Conservation (phyloP, 2,113 vertebrate species). For the Microcebus tavaratra region DNA sequence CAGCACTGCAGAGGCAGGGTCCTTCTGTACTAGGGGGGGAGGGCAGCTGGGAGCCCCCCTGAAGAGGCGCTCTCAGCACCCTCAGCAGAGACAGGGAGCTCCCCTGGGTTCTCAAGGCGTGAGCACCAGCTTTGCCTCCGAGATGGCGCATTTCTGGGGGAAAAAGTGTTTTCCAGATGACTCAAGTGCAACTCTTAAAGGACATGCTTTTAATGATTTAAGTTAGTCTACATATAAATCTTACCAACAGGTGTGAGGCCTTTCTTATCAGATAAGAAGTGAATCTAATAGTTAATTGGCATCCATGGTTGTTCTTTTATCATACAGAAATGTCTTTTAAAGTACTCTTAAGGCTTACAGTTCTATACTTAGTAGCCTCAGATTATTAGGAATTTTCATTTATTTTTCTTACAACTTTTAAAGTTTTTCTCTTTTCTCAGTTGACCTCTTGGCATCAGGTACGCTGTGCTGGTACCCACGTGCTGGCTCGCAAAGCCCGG, state of each 20-base stretch:
- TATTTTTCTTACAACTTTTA: background rate
- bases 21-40: background rate
- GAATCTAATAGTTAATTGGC: background rate
- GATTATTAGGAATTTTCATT: background rate
- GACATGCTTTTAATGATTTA: background rate
- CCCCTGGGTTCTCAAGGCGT: accelerated
- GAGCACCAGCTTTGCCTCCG: background rate
- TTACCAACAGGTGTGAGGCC: background rate
- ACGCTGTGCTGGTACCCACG: background rate
- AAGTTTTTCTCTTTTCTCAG: background rate
- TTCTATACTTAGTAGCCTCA: background rate
- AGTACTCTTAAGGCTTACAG: background rate
- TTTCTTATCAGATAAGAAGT: background rate
- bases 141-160: background rate
- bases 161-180: background rate
- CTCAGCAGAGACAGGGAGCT: accelerated
- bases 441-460: accelerated
- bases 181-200: background rate
- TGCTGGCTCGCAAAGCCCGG: background rate
- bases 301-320: background rate
- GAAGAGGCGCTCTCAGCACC: accelerated
- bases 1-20: accelerated
- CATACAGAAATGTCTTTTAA: background rate
- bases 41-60: background rate
- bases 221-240: background rate